phyloP scores from a whole-genome alignment of 1,140 invertebrate species.

The Tetramorium alpestre region DNA sequence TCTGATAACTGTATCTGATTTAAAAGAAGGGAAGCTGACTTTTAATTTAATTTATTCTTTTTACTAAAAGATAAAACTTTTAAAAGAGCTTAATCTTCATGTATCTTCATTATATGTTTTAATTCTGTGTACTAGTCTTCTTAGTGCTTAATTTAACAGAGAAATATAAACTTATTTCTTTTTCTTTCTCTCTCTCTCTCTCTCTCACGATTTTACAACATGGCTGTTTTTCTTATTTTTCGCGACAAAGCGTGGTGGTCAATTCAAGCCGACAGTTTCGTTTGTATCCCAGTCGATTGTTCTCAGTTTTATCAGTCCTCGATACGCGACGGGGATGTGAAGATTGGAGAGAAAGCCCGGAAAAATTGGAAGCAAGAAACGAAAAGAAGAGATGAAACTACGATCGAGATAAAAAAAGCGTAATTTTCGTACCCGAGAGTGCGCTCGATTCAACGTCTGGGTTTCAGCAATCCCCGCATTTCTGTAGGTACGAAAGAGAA shows the following conservation, averaged over 20 bases:
- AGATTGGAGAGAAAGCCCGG: not conserved
- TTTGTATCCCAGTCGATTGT: conserved; percentile 39
- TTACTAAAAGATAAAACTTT: not conserved
- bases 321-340: not conserved
- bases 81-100: not conserved
- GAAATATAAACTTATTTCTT: not conserved
- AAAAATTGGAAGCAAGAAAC: conserved; percentile 32
- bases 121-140: not conserved
- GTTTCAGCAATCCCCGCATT: conserved; percentile 51
- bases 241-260: not conserved
- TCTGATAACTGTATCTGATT: not conserved
- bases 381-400: conserved; percentile 1
- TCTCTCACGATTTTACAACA: not conserved
- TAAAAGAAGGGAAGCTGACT: not conserved
- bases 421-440: conserved; percentile 69
- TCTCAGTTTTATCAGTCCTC: conserved; percentile 57
- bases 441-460: conserved; percentile 62
- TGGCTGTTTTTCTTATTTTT: conserved; percentile 6
- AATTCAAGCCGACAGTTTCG: conserved; percentile 25
- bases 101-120: not conserved
- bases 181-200: not conserved
- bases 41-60: conserved; percentile 14
- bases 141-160: not conserved
- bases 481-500: conserved; percentile 1
- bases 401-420: conserved; percentile 7